Base-by-base conservation (phyloP, 2,888 invertebrate species). In the Drosophila paramelanica region DNA sequence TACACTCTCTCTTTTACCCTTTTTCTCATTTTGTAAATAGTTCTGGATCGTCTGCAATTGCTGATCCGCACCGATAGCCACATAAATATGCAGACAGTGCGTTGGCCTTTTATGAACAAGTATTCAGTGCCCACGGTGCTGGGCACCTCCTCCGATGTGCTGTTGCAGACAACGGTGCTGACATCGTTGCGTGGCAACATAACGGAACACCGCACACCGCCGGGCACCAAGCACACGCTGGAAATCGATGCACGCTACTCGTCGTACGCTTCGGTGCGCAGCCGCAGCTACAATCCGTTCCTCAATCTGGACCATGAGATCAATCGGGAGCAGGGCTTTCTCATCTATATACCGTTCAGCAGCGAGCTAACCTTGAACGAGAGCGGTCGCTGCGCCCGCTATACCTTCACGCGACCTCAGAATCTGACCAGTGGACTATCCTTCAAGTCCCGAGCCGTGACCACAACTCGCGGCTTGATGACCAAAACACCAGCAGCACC, bases 111-210 rank as follows among this genome's bases (percentile, higher is more conserved):
- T 51, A 93, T 93, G 77, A 93, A 93, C 70, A 93, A 93, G 77
- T 93, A 93, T 33, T 89, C 93, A 3, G 93, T 93, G 69, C 93
- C 93, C n/a, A 94, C 94, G 1, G 94, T 94, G 74, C 81, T 94
- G 91, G 96, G 92, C 36, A 95, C 92, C 5, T 79, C 91, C 93
- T 77, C 94, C 93, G 23, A 94, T 93, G 47, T 93, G 88, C 66
- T 93, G 89, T 55, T 94, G 89, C 92, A 92, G 77, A 92, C 91
- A 4, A 92, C 93, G 2, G 91, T 92, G 0, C 93, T 96, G 45
- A 94, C 95, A 0, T 96, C 96, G 0, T 93, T 96, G 23, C 93
- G 96, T 65, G 96, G 96, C 0, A 96, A 95, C 71, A 93, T 96
- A 14, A 95, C 95, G 0, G 94, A 95, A 11, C 93, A 94, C 3